A percentile compares a stretch with the other conserved stretches of the same genome.
Conservation (phyloP, 2,888 invertebrate genomes). For the Dusona sp. region DNA sequence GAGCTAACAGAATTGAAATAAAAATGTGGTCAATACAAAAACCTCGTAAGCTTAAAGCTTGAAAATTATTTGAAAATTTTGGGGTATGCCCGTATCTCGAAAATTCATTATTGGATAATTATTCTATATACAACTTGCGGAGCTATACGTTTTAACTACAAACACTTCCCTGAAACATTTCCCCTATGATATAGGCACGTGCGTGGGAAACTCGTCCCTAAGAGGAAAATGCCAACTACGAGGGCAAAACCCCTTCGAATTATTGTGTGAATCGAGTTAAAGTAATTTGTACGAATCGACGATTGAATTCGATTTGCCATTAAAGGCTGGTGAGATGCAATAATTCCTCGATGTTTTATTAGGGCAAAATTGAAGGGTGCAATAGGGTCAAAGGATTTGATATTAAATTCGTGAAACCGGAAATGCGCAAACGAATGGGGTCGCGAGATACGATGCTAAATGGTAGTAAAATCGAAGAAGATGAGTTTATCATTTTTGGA, state of each 20-base stretch:
- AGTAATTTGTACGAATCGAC: constrained; percentile 21
- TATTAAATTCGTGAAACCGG: constrained; percentile 46
- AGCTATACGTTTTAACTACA: background rate
- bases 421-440: constrained; percentile 61
- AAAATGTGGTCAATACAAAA: background rate
- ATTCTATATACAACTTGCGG: background rate
- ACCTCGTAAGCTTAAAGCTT: background rate
- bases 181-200: background rate
- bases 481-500: constrained; percentile 51
- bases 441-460: constrained; percentile 39
- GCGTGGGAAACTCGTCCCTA: background rate
- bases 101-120: too few species aligned
- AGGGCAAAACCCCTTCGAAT: constrained; percentile 12
- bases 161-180: background rate
- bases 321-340: constrained; percentile 1
- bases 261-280: constrained; percentile 16
- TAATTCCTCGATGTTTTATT: constrained; percentile 33
- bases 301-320: constrained; percentile 4
- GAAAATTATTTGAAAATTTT: background rate
- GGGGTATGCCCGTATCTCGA: background rate
- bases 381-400: constrained; percentile 26
- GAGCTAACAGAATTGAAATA: background rate
- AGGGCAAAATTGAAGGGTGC: background rate
- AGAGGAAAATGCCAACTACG: background rate
- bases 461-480: background rate